Evolutionary conservation across 2,888 invertebrate genomes (phyloP).

Genomic region (Lymantria monacha): DNA sequence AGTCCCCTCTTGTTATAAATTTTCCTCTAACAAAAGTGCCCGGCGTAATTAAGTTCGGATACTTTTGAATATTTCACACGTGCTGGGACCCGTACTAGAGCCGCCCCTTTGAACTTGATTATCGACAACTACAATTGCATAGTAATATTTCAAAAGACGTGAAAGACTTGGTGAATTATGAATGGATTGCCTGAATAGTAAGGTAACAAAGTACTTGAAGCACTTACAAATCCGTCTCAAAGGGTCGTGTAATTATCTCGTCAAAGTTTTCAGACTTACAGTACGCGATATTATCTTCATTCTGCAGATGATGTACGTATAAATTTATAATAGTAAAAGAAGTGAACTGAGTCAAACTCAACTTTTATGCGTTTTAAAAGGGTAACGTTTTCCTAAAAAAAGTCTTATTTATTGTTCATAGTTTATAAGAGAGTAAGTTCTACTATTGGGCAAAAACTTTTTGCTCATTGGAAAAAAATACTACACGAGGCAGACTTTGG

Average conservation of each 20-base stretch:
- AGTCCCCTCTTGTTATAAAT: slow-evolving; percentile 53
- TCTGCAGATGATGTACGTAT: slow-evolving; percentile 19
- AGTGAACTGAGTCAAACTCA: slow-evolving; percentile 5
- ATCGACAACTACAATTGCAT: slow-evolving; percentile 46
- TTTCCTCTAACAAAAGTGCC: slow-evolving; percentile 53
- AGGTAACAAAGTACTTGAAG: slow-evolving; percentile 7
- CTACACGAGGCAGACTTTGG: too few relatives aligned
- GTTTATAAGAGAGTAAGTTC: too few relatives aligned
- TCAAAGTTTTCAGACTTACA: slow-evolving; percentile 32
- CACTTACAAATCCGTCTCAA: slow-evolving; percentile 16
- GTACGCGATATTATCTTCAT: slow-evolving; percentile 22
- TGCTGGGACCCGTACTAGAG: slow-evolving; percentile 33
- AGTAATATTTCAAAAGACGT: slow-evolving; percentile 47
- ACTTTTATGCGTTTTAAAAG: not conserved
- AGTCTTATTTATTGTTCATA: too few relatives aligned
- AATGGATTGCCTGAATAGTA: slow-evolving; percentile 11
- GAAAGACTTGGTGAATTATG: slow-evolving; percentile 16
- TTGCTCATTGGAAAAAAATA: too few relatives aligned
- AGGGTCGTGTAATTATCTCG: slow-evolving; percentile 16
- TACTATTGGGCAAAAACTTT: too few relatives aligned
- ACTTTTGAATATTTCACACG: slow-evolving; percentile 62
- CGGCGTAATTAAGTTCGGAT: slow-evolving; percentile 64
- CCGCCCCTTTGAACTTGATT: slow-evolving; percentile 42
- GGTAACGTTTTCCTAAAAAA: too few relatives aligned
- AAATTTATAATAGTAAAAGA: slow-evolving; percentile 17